Evolutionary conservation across 2,797 vertebrate species (phyloP), one percentile per base, ranked within the genome.

Genomic region (Pseudotriccus pelzelni): DNA sequence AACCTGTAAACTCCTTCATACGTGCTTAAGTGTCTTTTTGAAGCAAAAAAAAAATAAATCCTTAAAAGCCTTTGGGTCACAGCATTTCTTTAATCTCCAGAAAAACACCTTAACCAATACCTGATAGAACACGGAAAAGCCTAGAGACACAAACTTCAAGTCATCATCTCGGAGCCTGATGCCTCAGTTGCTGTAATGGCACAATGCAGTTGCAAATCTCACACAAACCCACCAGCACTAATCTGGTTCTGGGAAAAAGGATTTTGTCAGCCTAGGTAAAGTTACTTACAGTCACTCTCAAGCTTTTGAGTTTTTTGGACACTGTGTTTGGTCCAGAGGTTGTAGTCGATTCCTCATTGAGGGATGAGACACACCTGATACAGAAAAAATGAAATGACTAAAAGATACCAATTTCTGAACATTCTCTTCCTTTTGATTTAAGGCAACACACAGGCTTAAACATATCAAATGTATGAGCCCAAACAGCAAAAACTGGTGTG

Each of bases 271-370:
- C 13, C 6, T 1, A 17, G 12, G 11, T 30, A 62, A 36, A 28
- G 18, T 41, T 95, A 98, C 98, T 95, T 97, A 98, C 98, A 93
- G 96, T 84, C 76, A 95, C 66, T 30, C 78, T 96, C 53, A 97
- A 32, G 39, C 50, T 83, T 64, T 97, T 96, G 20, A 68, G 11
- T 88, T 87, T 97, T 76, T 94, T 92, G 47, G 94, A 94, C 59
- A 49, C 75, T 10, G 69, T 53, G 91, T 77, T 97, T 82, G 58
- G 86, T 75, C 84, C 59, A 43, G 95, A 96, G 67, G 92, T 41
- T 85, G 93, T 91, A 12, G 77, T 92, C 59, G 96, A 53, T 86
- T 96, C 90, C 58, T 96, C 79, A 16, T 75, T 94, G 64, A 91
- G 25, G 20, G 95, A 94, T 30, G 96, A 93, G 68, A 91, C 36